A percentile compares a stretch with the other conserved stretches of the same genome.
Evolutionary conservation across 2,797 vertebrate genomes (phyloP).

Genomic region (Syndactyla subalaris): DNA sequence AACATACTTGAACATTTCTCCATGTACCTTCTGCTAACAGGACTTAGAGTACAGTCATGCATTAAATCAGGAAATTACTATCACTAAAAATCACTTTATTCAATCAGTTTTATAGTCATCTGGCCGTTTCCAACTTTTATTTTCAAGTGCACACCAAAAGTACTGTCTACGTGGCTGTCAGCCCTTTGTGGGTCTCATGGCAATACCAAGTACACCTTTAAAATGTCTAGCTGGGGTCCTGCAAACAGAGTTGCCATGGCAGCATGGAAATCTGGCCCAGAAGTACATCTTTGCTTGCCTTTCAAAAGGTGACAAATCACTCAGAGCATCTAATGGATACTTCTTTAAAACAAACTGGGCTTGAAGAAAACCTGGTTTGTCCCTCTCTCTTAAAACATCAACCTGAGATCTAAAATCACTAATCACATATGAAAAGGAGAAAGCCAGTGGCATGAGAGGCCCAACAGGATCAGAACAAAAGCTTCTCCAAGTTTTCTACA

Average conservation of each 20-base stretch:
- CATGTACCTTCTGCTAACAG: neutral
- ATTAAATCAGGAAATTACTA: neutral
- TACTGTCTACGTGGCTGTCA: neutral
- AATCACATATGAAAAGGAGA: neutral
- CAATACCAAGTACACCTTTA: neutral
- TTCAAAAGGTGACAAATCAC: neutral
- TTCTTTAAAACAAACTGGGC: neutral
- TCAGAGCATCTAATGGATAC: neutral
- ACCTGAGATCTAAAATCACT: neutral
- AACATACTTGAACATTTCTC: neutral
- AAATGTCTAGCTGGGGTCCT: neutral
- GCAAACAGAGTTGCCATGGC: neutral
- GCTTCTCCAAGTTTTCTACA: neutral
- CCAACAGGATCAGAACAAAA: neutral
- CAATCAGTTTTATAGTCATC: neutral
- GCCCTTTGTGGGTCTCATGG: neutral
- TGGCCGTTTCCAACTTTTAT: neutral
- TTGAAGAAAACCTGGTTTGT: neutral
- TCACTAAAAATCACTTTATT: neutral
- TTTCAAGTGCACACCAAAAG: neutral
- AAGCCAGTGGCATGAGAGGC: rapidly evolving
- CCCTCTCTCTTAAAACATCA: neutral
- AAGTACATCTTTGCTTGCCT: neutral
- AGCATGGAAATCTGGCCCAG: neutral
- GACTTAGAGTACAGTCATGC: neutral